Base-by-base conservation (phyloP, 2,888 invertebrate genomes). In the Caradrina clavipalpis region DNA sequence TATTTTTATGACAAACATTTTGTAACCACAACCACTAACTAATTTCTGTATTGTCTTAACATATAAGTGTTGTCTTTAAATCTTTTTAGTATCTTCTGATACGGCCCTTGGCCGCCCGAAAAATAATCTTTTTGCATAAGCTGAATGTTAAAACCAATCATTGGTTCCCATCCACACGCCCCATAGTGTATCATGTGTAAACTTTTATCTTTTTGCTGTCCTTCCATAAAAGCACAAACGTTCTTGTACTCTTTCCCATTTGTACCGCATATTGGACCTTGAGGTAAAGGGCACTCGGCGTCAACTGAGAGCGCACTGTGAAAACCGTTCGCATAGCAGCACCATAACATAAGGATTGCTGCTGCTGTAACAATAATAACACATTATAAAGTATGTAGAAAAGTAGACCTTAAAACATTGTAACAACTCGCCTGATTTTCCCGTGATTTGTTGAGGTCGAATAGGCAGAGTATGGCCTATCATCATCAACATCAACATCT, bases 211-310 rank as follows among this genome's bases (percentile, higher is more conserved):
- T 0, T 11, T 3, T n/a, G 0, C 10, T 47, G 62, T 49, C 50
- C 55, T n/a, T 50, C 6, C 53, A 21, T n/a, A 10, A 53, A 56
- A 11, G 11, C 17, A 35, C 74, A 74, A 31, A 60, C 39, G 26
- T 45, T 42, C 2, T 13, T 11, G 15, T 63, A 74, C 22, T 59
- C 19, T 2, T 22, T 2, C 0, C 54, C 63, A 31, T 76, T 50
- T 11, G 55, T 39, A 21, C 50, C 60, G 21, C 75, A 75, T 26
- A 76, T 21, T n/a, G 60, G 62, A 3, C 70, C 65, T 2, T 11
- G 3, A 21, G 49, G 19, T n/a, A 56, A 0, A 21, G 4, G 10
- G 19, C 75, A 69, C 3, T 13, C n/a, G 7, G 2, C 0, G 0
- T 6, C 1, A n/a, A 6, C n/a, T n/a, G n/a, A n/a, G n/a, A 10